Base-by-base conservation (phyloP, 1,140 invertebrate genomes). In the Penaeus indicus region DNA sequence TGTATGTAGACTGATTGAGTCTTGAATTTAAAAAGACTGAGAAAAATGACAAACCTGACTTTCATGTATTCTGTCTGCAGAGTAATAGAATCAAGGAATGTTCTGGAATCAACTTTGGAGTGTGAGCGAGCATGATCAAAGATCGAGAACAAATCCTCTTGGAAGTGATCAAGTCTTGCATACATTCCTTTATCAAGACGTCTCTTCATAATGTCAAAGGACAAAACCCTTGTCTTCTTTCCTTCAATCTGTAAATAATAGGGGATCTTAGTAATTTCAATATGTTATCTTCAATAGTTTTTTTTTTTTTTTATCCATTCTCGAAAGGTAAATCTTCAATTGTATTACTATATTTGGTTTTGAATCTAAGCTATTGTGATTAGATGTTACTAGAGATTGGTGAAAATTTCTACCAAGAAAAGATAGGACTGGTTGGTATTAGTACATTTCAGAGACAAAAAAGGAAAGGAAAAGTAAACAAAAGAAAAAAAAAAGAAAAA, bases 141-240 rank as follows among this genome's bases (percentile, higher is more conserved):
- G 91, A 98, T 97, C 16, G 96, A 95, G 92, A 99, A 99, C 91
- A 99, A 95, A 92, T 99, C 98, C 92, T 98, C 97, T 94, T 99
- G 99, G 93, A 99, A 99, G 78, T 96, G 94, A 93, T 99, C 98
- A 60, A 99, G 93, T 38, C 99, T 94, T 91, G 96, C 96, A 92
- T 99, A 99, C 22, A 97, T 94, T 13, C 97, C 97, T 92, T 96
- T 95, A 92, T 98, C 97, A 25, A 98, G 93, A 11, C 97, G 93
- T 21, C 97, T 94, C 92, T 98, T 98, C 60, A 98, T 96, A 60
- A 97, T 93, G 92, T 98, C 97, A 85, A 98, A 93, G 0, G 96
- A 97, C 32, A 98, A 94, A 0, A 95, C 96, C 62, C 97, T 94
- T 16, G 96, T 93, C 91, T 96, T 97, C 63, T 85, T 87, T 18